Evolutionary conservation across 2,797 vertebrate genomes (phyloP), one percentile per base, ranked within the genome.

Genomic region (Limnodromus scolopaceus): DNA sequence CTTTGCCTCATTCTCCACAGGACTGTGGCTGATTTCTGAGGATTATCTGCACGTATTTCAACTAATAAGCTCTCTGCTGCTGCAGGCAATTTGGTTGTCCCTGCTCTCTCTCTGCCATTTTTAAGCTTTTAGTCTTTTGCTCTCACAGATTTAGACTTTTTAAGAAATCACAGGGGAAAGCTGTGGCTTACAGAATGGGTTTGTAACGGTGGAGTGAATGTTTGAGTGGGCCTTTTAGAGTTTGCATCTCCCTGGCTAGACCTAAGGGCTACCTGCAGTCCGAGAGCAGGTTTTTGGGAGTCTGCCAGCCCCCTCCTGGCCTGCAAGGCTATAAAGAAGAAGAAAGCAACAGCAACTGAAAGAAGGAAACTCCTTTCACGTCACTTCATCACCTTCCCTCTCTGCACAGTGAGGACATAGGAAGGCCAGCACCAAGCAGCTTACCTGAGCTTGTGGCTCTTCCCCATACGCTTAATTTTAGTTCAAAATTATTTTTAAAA

Each of bases 401-500:
- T 70, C 63, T 55, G 24, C 8, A 9, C 4, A 34, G 12, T 4
- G n/a, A 85, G 54, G 60, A 30, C 20, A 70, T 2, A 69, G 53
- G 43, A 69, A 61, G 54, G 85, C 23, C 65, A 45, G 70, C 70
- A 93, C 36, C 65, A 60, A 27, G 10, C 71, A 88, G 36, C 65
- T 82, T 70, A 58, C 32, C 28, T 92, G 24, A 0, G 12, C 46
- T 70, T 45, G 19, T 36, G 79, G 83, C 23, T 93, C 45, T 92
- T 79, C 55, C 55, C 60, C 32, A 18, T 23, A 30, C 1, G 12
- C 20, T 71, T 91, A 64, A 85, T 96, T 96, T 93, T 89, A 93
- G 81, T n/a, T 87, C 64, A n/a, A 60, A 76, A 93, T 80, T 92
- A 91, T 94, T 95, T 97, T 84, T 38, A 64, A 96, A 84, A 90